Evolutionary conservation across 2,113 vertebrate species (phyloP).

Genomic region (Corythornis madagascariensis): DNA sequence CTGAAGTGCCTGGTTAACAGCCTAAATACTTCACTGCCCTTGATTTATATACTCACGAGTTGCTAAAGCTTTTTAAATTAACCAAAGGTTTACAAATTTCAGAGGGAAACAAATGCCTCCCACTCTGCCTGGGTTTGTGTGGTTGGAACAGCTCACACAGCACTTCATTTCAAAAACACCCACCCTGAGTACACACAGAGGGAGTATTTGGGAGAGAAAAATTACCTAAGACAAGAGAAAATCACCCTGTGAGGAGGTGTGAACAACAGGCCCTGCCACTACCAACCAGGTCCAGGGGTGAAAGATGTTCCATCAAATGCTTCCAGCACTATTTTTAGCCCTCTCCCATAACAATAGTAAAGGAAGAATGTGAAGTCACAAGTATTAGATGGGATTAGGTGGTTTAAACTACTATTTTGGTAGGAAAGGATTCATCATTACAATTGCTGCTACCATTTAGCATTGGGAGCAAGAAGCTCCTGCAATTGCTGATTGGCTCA

Average conservation of each 20-base stretch:
- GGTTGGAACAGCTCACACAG: background rate
- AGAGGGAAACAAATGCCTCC: conserved; percentile 29
- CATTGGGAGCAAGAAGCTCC: conserved; percentile 33
- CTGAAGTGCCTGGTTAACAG: background rate
- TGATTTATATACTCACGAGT: background rate
- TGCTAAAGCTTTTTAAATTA: background rate
- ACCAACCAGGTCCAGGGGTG: background rate
- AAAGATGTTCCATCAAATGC: conserved; percentile 11
- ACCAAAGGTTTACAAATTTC: conserved; percentile 14
- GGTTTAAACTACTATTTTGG: conserved; percentile 58
- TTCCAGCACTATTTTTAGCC: conserved; percentile 48
- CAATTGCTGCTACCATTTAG: conserved; percentile 46
- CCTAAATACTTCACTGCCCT: background rate
- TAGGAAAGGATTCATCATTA: conserved; percentile 46
- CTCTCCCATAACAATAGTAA: conserved; percentile 25
- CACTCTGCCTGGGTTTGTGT: background rate
- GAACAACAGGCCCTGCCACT: background rate
- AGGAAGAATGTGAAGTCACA: conserved; percentile 51
- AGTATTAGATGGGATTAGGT: conserved; percentile 59
- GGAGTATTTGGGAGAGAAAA: background rate
- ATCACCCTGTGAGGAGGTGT: background rate
- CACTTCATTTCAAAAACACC: background rate
- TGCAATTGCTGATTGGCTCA: conserved; percentile 50
- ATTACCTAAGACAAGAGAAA: background rate
- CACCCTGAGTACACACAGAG: background rate